Evolutionary conservation across 2,113 vertebrate species (phyloP).

Genomic region (Trinectes maculatus): DNA sequence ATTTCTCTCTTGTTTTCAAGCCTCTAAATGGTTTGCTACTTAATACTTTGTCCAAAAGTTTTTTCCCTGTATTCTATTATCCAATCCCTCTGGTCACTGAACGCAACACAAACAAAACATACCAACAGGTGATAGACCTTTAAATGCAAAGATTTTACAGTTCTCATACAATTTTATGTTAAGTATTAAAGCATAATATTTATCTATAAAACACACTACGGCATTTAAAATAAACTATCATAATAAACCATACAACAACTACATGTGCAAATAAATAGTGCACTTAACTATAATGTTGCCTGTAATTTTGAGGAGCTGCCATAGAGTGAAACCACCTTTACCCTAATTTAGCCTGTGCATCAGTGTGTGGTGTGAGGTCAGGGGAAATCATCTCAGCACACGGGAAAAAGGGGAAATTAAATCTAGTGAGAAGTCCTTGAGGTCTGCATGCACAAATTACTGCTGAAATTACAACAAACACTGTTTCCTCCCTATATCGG

Average conservation of each 20-base stretch:
- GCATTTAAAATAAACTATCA: background rate
- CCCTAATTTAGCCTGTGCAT: conserved; percentile 2
- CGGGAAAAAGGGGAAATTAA: conserved; percentile 4
- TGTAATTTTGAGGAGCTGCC: background rate
- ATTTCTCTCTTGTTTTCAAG: no score
- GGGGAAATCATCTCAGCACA: conserved; percentile 18
- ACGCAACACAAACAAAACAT: background rate
- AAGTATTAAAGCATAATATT: background rate
- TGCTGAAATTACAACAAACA: conserved; percentile 6
- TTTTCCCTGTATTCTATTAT: background rate
- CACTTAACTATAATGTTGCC: background rate
- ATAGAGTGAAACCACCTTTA: conserved; percentile 1
- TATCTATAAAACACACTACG: no score
- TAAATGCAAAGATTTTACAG: background rate
- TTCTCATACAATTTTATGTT: background rate
- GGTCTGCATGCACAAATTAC: conserved; percentile 9
- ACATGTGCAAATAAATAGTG: background rate
- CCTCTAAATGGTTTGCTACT: no score
- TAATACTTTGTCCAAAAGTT: no score
- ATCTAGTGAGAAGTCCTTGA: conserved; percentile 6
- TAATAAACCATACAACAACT: background rate
- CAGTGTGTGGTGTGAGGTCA: background rate
- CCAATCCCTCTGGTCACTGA: background rate
- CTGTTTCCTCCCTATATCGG: conserved; percentile 1
- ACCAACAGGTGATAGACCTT: background rate